Conservation (phyloP, 2,888 invertebrate genomes). For the Epirrita christyi region DNA sequence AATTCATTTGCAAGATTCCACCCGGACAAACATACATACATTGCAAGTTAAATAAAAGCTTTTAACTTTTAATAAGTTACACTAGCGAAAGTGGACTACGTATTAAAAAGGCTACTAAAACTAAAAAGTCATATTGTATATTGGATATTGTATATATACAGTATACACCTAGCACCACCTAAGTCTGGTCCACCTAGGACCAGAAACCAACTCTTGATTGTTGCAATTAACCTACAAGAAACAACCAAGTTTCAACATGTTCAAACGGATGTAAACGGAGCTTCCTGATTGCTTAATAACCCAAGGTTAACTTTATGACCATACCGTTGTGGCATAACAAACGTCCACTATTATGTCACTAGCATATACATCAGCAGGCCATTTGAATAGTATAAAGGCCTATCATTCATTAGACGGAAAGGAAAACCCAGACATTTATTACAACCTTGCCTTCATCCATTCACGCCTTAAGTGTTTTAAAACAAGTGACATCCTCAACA, state of each 20-base stretch:
- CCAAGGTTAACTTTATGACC: constrained; percentile 17
- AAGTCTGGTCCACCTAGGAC: no score
- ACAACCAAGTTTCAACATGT: constrained; percentile 8
- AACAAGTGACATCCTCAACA: constrained; percentile 20
- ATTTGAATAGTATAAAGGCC: constrained; percentile 44
- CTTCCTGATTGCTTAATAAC: constrained; percentile 16
- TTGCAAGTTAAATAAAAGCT: no score
- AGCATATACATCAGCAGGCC: constrained; percentile 35
- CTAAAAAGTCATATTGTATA: no score
- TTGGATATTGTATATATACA: no score
- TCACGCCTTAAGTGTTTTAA: constrained; percentile 11
- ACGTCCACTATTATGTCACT: constrained; percentile 36
- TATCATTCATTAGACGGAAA: constrained; percentile 19
- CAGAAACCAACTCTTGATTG: no score
- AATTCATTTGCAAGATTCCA: no score
- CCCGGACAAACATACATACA: no score
- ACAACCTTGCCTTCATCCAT: constrained; percentile 10
- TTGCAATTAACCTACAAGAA: no score
- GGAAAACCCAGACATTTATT: constrained; percentile 29
- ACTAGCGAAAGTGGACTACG: no score
- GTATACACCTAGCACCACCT: no score
- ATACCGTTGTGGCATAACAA: constrained; percentile 17
- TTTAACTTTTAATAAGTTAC: no score
- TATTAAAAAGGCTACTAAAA: no score
- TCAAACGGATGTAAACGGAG: background rate